Percentiles rank a stretch among this genome's conserved stretches.
phyloP scores from a whole-genome alignment of 2,113 vertebrate species.

The Peromyscus leucopus region DNA sequence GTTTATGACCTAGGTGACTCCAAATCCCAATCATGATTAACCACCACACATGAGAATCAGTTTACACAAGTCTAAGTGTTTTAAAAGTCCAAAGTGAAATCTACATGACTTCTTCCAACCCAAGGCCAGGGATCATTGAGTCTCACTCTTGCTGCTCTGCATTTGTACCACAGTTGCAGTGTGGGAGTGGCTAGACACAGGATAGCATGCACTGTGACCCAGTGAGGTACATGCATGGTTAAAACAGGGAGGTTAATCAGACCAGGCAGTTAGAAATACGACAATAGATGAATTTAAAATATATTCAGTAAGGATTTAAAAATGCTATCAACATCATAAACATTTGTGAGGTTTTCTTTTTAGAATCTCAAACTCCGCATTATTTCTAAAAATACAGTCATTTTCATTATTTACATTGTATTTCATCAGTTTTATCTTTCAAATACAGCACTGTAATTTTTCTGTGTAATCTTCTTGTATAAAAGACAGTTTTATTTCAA shows the following conservation, averaged over 20 bases:
- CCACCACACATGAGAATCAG: no score
- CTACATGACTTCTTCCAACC: not conserved
- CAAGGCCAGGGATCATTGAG: not conserved
- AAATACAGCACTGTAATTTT: not conserved
- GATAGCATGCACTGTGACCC: not conserved
- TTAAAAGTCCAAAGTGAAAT: not conserved
- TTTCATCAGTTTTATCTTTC: constrained; percentile 18
- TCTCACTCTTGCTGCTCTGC: not conserved
- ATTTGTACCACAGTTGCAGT: not conserved
- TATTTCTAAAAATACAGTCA: not conserved
- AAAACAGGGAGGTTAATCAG: not conserved
- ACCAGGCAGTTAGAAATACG: not conserved
- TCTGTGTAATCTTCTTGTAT: not conserved
- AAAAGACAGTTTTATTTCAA: constrained; percentile 27
- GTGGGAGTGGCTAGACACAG: not conserved
- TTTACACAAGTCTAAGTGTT: not conserved
- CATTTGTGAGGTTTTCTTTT: not conserved
- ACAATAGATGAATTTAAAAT: not conserved
- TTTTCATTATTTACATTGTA: constrained; percentile 6
- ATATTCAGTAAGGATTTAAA: not conserved
- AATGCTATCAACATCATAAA: not conserved
- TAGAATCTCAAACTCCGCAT: not conserved
- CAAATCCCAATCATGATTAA: no score
- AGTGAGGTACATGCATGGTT: not conserved
- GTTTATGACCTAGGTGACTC: not conserved